Evolutionary conservation across 2,113 vertebrate genomes (phyloP).

Genomic region (Pteronura brasiliensis): DNA sequence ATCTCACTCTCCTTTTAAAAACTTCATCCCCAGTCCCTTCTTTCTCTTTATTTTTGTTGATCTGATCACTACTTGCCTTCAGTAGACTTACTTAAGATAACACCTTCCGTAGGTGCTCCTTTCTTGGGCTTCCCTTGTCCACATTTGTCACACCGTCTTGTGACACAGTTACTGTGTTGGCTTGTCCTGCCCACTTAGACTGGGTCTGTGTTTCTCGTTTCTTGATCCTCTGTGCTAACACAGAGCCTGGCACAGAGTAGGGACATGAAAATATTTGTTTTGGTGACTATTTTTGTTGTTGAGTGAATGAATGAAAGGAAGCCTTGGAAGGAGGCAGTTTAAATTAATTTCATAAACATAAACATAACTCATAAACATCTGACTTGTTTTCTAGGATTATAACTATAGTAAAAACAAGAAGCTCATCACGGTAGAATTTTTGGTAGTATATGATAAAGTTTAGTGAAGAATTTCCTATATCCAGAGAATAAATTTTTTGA

Average conservation of each 20-base stretch:
- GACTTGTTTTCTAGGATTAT: neutral
- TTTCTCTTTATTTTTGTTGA: neutral
- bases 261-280: neutral
- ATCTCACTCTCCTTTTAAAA: neutral
- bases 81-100: neutral
- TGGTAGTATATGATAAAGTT: neutral
- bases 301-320: neutral
- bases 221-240: neutral
- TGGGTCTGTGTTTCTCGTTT: neutral
- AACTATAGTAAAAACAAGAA: neutral
- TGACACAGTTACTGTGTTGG: neutral
- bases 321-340: neutral
- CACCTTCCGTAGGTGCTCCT: neutral
- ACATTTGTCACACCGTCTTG: rapidly evolving
- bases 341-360: neutral
- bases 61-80: neutral
- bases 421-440: neutral
- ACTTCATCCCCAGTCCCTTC: neutral
- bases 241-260: neutral
- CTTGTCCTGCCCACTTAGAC: neutral
- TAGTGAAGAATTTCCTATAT: neutral
- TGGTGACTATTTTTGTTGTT: neutral
- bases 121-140: neutral
- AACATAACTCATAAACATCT: neutral
- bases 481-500: neutral